Conservation (phyloP, 1,140 invertebrate species). For the Cepaea nemoralis region DNA sequence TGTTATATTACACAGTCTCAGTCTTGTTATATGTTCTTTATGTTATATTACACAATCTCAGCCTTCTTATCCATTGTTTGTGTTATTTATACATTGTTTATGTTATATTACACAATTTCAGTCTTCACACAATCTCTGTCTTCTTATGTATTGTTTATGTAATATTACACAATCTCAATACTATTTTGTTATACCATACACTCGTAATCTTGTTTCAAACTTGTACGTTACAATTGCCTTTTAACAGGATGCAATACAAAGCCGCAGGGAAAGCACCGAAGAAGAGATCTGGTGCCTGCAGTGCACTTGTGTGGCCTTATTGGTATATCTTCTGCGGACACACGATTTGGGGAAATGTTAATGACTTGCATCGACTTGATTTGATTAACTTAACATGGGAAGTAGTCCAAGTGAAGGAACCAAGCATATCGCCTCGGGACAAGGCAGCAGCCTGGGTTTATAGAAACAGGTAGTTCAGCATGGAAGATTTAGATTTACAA, state of each 20-base stretch:
- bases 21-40: too few relatives aligned
- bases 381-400: constrained; percentile 67
- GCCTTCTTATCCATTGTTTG: too few relatives aligned
- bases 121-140: too few relatives aligned
- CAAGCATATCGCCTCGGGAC: constrained; percentile 69
- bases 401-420: constrained; percentile 45
- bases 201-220: too few relatives aligned
- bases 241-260: constrained; percentile 49
- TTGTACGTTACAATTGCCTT: too few relatives aligned
- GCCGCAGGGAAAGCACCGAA: constrained; percentile 56
- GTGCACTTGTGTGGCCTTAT: constrained; percentile 62
- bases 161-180: too few relatives aligned
- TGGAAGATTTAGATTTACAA: not conserved
- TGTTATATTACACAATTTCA: too few relatives aligned
- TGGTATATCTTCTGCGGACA: constrained; percentile 73
- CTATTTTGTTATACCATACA: too few relatives aligned
- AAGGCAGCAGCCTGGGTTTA: constrained; percentile 72
- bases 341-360: constrained; percentile 58
- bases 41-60: too few relatives aligned
- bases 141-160: too few relatives aligned
- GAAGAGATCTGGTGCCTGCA: constrained; percentile 69
- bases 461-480: constrained; percentile 66
- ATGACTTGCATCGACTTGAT: constrained; percentile 67
- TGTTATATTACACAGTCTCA: too few relatives aligned
- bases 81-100: too few relatives aligned